Percentiles rank a stretch among this genome's conserved stretches.
These are phyloP conservation scores for Strigamia transsilvanica DNA, from an alignment of 2,888 invertebrate species.

Conservation along the genomic window DNA sequence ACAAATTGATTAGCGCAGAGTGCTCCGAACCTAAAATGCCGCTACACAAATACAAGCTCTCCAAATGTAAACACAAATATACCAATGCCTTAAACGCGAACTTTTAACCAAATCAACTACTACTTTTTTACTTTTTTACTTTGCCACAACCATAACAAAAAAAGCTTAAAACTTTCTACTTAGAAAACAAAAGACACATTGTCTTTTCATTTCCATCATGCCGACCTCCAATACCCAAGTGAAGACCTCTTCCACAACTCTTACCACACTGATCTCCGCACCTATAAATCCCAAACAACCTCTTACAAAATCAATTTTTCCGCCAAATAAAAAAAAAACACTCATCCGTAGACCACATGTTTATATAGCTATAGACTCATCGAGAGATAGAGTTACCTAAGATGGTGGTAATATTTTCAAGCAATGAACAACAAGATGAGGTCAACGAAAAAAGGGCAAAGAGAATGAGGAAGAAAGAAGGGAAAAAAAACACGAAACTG, in stretches of 20 bases:
- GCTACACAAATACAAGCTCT: constrained; percentile 27
- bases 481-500: constrained; percentile 21
- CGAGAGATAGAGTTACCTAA: constrained; percentile 33
- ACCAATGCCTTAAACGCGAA: constrained; percentile 39
- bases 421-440: constrained; percentile 6
- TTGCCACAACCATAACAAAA: not conserved
- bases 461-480: not conserved
- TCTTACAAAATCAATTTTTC: constrained; percentile 31
- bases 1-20: constrained; percentile 41
- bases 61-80: constrained; percentile 42
- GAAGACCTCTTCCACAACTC: constrained; percentile 15
- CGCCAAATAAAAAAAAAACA: constrained; percentile 20
- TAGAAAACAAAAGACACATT: constrained; percentile 38
- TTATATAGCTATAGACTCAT: constrained; percentile 25
- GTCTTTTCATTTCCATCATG: not conserved
- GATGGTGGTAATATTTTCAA: constrained; percentile 42
- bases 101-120: constrained; percentile 28
- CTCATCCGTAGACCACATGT: constrained; percentile 17
- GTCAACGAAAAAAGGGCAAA: constrained; percentile 8
- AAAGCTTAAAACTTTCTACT: constrained; percentile 32
- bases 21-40: constrained; percentile 39
- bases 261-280: constrained; percentile 20
- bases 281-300: constrained; percentile 42
- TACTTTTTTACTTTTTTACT: not conserved
- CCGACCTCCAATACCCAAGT: constrained; percentile 24